Base-by-base conservation (phyloP, 2,888 invertebrate species). In the Physocephala rufipes region DNA sequence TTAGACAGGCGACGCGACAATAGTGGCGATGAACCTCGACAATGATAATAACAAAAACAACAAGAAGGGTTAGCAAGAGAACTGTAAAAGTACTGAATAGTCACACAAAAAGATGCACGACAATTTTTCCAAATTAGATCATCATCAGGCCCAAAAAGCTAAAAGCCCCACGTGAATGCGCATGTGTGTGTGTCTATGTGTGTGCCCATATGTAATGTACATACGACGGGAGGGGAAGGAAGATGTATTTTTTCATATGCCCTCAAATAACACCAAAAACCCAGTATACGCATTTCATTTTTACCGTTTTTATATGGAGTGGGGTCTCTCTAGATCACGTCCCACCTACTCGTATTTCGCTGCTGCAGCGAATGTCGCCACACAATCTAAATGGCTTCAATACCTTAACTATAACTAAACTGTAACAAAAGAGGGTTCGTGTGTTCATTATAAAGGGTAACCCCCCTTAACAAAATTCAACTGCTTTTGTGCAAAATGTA, bases 71-170 rank as follows among this genome's bases (percentile, higher is more conserved):
- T 4, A 59, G 45, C 19, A 63, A 55, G 12, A 55, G 43, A 24
- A 13, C 45, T 19, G 9, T n/a, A 58, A 62, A 49, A 67, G 49
- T 28, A 67, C 28, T 15, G 16, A 36, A 36, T 36, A 36, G 36
- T 36, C 36, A 36, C n/a, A 61, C 43, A 53, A 62, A 72, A 73
- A 75, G 74, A 75, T 76, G 76, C 76, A 83, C 83, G 82, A 83
- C 82, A 82, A 82, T 81, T 83, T 82, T 82, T 82, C 82, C 81
- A 82, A 83, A 83, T 83, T 83, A 83, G 83, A 83, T 83, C 83
- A 83, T 82, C 83, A 83, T 82, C 83, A 82, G 79, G 75, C 12
- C 74, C 69, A 70, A 75, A 75, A 74, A 70, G 71, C 67, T 70
- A 26, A 65, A 28, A 59, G 58, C 36, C 71, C 71, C 75, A 75